These are phyloP conservation scores for Cyanoderma ruficeps DNA, from an alignment of 2,113 vertebrate species.

Conservation along the genomic window DNA sequence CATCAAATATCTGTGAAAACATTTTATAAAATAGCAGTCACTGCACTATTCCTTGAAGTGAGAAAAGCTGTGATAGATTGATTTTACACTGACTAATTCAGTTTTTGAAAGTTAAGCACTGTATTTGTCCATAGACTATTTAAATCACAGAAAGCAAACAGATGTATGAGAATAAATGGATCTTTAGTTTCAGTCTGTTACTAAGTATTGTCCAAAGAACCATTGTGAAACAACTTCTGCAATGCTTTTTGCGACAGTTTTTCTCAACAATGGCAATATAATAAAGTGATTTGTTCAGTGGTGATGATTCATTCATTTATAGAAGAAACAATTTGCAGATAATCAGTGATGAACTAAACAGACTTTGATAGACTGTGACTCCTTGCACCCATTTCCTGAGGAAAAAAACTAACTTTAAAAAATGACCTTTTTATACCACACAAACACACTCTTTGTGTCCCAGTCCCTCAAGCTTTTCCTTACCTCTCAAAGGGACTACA, in stretches of 20 bases:
- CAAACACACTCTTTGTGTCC: fast-evolving
- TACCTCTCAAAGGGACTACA: background rate
- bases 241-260: background rate
- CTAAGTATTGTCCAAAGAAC: background rate
- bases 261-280: background rate
- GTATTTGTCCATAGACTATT: background rate
- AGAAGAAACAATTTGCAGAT: background rate
- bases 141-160: background rate
- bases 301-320: background rate
- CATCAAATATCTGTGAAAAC: background rate
- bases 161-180: background rate
- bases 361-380: background rate
- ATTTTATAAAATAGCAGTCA: background rate
- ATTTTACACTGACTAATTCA: background rate
- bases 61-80: background rate
- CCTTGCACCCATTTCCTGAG: background rate
- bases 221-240: background rate
- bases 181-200: background rate
- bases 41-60: background rate
- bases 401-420: background rate
- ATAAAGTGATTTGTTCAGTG: background rate
- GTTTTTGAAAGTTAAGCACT: background rate
- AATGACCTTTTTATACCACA: background rate
- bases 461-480: background rate
- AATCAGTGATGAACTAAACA: background rate